Evolutionary conservation across 2,888 invertebrate genomes (phyloP).

Genomic region (Sinopyrophorus schimmeli): DNA sequence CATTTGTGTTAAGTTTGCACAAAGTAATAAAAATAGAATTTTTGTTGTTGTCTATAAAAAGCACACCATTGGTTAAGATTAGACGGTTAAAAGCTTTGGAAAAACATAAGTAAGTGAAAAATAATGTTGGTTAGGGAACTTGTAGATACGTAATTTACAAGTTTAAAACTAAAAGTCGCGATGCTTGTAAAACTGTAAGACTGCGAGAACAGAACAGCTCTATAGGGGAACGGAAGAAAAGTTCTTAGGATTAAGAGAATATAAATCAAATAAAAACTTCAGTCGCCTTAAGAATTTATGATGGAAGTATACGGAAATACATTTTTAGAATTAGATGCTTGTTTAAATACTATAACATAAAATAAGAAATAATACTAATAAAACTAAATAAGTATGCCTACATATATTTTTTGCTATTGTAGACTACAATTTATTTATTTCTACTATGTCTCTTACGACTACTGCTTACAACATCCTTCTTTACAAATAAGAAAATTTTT

Average conservation of each 20-base stretch:
- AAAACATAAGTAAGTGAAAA: not conserved
- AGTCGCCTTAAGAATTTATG: constrained; percentile 26
- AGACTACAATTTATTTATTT: no score
- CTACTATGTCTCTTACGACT: no score
- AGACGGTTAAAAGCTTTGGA: not conserved
- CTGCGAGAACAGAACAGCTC: constrained; percentile 17
- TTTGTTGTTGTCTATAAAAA: not conserved
- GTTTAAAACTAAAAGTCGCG: constrained; percentile 16
- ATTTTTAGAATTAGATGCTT: constrained; percentile 27
- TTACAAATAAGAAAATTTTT: no score
- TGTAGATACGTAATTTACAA: constrained; percentile 7
- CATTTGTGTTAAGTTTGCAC: not conserved
- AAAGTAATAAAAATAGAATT: not conserved
- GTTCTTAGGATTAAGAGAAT: constrained; percentile 26
- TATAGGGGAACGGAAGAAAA: constrained; percentile 12
- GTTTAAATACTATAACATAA: constrained; percentile 23
- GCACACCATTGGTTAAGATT: not conserved
- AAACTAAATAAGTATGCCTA: no score
- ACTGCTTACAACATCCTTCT: no score
- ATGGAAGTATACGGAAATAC: constrained; percentile 24
- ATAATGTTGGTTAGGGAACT: not conserved
- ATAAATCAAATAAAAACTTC: constrained; percentile 29
- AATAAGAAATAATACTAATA: no score
- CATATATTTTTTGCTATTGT: no score
- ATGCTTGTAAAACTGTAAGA: constrained; percentile 19